Conservation (phyloP, 2,113 vertebrate species). For the Trichomycterus rosablanca region DNA sequence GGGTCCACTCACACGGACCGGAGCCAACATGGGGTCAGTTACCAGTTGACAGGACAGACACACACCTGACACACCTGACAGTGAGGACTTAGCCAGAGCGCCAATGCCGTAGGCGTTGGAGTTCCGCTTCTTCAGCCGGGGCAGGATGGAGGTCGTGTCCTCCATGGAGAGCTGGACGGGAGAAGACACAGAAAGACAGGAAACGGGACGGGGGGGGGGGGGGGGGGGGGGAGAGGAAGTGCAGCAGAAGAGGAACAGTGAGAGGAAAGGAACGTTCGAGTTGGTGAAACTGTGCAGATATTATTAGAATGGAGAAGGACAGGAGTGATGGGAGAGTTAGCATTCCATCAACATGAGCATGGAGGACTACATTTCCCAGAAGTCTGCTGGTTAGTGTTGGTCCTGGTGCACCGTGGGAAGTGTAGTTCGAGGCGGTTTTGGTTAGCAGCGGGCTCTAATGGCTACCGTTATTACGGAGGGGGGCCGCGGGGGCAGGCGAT, state of each 20-base stretch:
- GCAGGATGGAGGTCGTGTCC: conserved; percentile 97
- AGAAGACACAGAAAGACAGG: conserved; percentile 43
- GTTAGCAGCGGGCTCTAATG: conserved; percentile 34
- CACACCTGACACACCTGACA: conserved; percentile 93
- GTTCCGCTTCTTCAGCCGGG: conserved; percentile 92
- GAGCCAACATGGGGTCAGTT: conserved; percentile 73
- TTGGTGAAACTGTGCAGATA: conserved; percentile 31
- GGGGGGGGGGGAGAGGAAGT: conserved; percentile 42
- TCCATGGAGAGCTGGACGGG: conserved; percentile 93
- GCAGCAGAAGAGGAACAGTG: conserved; percentile 47
- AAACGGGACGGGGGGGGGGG: conserved; percentile 25
- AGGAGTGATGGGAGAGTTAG: conserved; percentile 66
- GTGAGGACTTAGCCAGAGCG: conserved; percentile 97
- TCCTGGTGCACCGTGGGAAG: conserved; percentile 45
- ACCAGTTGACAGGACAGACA: conserved; percentile 76
- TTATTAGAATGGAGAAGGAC: conserved; percentile 39
- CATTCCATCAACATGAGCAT: conserved; percentile 43
- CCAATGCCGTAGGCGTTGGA: conserved; percentile 96
- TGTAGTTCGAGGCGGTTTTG: conserved; percentile 34
- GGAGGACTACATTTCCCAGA: conserved; percentile 45
- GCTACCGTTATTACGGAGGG: conserved; percentile 47
- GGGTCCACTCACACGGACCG: conserved; percentile 45
- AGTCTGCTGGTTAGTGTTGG: conserved; percentile 24
- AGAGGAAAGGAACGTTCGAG: conserved; percentile 54
- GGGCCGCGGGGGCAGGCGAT: conserved; percentile 34